phyloP scores from a whole-genome alignment of 92 coral and sea anemone species.

The Phenganax stokvisi region DNA sequence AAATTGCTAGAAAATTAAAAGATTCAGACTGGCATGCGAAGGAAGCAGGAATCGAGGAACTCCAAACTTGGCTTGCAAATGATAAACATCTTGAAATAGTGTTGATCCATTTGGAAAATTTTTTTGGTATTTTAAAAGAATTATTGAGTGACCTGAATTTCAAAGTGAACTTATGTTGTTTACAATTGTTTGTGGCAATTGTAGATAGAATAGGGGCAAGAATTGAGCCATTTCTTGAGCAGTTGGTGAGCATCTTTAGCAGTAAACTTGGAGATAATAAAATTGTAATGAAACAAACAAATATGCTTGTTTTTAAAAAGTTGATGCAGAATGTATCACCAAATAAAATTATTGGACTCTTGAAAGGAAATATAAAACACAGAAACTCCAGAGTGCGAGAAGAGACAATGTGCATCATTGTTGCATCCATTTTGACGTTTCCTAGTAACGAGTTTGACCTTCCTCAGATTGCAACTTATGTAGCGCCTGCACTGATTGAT shows the following conservation, averaged over 20 bases:
- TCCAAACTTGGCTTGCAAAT: conserved; percentile 71
- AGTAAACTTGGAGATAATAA: conserved; percentile 92
- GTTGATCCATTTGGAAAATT: conserved; percentile 71
- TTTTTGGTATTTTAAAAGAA: conserved; percentile 70
- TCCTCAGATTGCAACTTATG: conserved; percentile 69
- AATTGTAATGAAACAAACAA: conserved; percentile 92
- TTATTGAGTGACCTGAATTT: conserved; percentile 85
- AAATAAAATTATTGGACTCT: conserved; percentile 59
- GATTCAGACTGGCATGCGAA: conserved; percentile 90
- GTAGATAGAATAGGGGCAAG: conserved; percentile 69
- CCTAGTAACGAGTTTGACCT: conserved; percentile 95
- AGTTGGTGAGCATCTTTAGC: conserved; percentile 64
- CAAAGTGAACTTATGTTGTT: conserved; percentile 86
- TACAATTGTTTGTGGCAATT: conserved; percentile 75
- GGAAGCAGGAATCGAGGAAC: conserved; percentile 91
- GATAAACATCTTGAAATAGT: conserved; percentile 60
- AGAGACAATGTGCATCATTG: conserved; percentile 88
- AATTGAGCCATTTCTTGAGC: conserved; percentile 72
- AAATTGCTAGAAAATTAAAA: conserved; percentile 66
- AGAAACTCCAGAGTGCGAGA: conserved; percentile 93
- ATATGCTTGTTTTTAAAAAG: conserved; percentile 95
- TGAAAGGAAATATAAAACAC: conserved; percentile 79
- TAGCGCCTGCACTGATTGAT: conserved; percentile 90
- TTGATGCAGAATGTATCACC: conserved; percentile 97
- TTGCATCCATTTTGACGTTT: conserved; percentile 85